Base-by-base conservation (phyloP, 2,113 vertebrate genomes). In the Urocynchramus pylzowi region DNA sequence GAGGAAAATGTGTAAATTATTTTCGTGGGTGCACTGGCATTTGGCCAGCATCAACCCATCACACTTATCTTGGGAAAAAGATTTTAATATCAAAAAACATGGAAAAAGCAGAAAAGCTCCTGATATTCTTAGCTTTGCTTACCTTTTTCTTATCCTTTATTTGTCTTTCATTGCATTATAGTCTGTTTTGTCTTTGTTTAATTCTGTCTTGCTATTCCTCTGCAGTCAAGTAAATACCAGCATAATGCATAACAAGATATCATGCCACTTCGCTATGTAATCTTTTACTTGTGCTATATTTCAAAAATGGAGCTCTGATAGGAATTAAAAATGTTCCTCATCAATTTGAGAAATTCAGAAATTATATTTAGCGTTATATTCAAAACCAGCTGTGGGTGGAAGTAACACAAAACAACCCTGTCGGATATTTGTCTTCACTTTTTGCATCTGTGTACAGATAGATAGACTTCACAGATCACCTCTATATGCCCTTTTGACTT, bases 1-100 rank as follows among this genome's bases (percentile, higher is more conserved):
- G 54, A 47, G 15, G 20, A 59, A 60, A 60, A 60, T 8, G 16
- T 31, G 9, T 47, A 59, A 59, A 47, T 18, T 0, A 59, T 76
- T 76, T 47, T 24, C 0, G 2, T 37, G 26, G 16, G 9, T 47
- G 16, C n/a, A 31, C 4, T 47, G n/a, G n/a, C 4, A 1, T 59
- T 37, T 75, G 73, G 42, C 22, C 30, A 54, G 30, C 9, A 3
- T 42, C 30, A 73, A 42, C 30, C 39, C 22, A 42, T 42, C 16
- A 73, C 37, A 33, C 30, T 15, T 39, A 63, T 39, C 39, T 54
- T 76, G 47, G 11, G 70, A 50, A 87, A 84, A 59, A 28, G 13
- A 5, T 53, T 39, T 49, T 35, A 24, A 70, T 59, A 69, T 49
- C 18, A 54, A 68, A 84, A 84, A 49, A 33, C 12, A 33, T 19